phyloP scores from a whole-genome alignment of 2,797 vertebrate genomes.

The Eulemur coronatus region DNA sequence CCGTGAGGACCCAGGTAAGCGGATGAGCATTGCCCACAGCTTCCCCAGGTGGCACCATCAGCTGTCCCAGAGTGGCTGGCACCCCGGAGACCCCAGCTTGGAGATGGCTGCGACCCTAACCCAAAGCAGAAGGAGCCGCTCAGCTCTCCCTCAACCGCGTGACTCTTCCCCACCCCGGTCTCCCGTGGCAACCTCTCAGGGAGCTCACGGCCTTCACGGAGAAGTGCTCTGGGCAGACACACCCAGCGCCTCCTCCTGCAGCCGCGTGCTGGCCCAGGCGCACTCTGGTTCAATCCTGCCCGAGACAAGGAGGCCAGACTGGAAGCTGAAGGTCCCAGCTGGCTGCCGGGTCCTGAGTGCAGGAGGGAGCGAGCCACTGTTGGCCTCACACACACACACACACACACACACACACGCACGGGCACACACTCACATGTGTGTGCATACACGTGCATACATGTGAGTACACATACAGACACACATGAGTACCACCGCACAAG shows the following conservation, averaged over 20 bases:
- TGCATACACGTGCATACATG: not conserved
- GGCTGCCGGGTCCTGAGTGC: not conserved
- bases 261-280: not conserved
- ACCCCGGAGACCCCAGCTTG: not conserved
- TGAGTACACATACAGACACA: not conserved
- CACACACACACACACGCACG: not conserved
- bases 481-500: too few relatives aligned
- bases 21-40: too few relatives aligned
- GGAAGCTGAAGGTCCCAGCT: not conserved
- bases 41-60: not conserved
- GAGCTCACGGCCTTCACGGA: fast-evolving
- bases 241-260: not conserved
- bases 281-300: not conserved
- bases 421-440: not conserved
- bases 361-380: not conserved
- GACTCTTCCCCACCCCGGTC: not conserved
- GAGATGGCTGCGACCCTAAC: not conserved
- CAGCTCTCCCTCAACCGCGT: not conserved
- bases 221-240: too few relatives aligned
- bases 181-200: not conserved
- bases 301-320: not conserved
- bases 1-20: not conserved
- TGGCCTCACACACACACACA: not conserved
- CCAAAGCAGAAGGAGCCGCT: not conserved
- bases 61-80: not conserved